phyloP scores from a whole-genome alignment of 2,113 vertebrate genomes.

The Dipodomys spectabilis region DNA sequence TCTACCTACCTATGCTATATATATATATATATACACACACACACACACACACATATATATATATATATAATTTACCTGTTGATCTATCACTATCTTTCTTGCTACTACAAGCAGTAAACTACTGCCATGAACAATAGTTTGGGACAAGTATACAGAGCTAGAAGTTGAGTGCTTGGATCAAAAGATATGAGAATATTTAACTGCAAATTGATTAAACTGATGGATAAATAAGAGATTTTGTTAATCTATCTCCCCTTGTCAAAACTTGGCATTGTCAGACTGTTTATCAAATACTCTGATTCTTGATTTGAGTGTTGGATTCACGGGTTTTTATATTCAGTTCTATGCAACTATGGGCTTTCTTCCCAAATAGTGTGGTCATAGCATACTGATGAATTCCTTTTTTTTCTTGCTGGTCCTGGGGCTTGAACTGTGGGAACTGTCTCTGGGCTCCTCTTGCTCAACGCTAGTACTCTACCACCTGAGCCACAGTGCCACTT shows the following conservation, averaged over 20 bases:
- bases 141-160: background rate
- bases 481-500: no score
- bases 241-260: conserved; percentile 6
- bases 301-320: background rate
- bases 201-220: background rate
- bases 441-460: no score
- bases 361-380: background rate
- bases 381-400: background rate
- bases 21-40: no score
- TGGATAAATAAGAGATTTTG: background rate
- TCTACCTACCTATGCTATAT: no score
- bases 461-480: no score
- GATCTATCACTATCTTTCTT: background rate
- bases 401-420: no score
- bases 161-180: background rate
- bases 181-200: conserved; percentile 27
- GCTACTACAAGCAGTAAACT: conserved; percentile 30
- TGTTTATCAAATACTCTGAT: background rate
- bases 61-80: no score
- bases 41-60: no score
- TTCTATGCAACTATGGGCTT: background rate
- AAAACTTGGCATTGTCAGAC: conserved; percentile 7
- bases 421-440: no score
- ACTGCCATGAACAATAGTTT: background rate
- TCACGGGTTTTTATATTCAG: conserved; percentile 30